A percentile compares a stretch with the other conserved stretches of the same genome.
Conservation (phyloP, 2,797 vertebrate genomes). For the Phataginus tricuspis region DNA sequence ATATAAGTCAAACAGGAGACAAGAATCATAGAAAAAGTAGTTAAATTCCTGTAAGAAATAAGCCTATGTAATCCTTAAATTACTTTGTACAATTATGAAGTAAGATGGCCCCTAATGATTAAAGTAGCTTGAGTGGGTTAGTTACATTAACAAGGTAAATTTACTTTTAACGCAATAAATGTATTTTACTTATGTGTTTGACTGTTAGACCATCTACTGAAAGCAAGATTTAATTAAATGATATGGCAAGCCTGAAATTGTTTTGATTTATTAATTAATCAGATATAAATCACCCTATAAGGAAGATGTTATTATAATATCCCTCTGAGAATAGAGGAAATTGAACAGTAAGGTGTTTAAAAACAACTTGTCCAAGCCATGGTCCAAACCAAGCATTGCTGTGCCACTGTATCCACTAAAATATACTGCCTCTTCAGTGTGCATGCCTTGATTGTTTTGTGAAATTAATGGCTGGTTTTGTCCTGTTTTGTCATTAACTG, state of each 20-base stretch:
- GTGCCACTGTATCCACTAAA: not conserved
- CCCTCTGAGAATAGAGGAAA: not conserved
- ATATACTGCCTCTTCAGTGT: not conserved
- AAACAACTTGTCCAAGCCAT: not conserved
- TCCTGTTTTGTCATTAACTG: not conserved
- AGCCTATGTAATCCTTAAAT: not conserved
- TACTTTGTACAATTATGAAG: not conserved
- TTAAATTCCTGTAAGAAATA: not conserved
- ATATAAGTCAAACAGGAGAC: not conserved
- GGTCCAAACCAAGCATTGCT: not conserved
- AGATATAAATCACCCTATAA: not conserved
- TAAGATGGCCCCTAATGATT: not conserved
- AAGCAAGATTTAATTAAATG: constrained; percentile 33
- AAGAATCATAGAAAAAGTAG: not conserved
- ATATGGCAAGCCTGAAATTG: not conserved
- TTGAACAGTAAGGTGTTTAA: not conserved
- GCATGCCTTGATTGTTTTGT: not conserved
- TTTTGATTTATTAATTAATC: constrained; percentile 1
- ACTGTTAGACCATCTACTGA: not conserved
- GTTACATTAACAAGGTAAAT: not conserved
- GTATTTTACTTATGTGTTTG: not conserved
- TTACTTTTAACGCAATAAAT: not conserved
- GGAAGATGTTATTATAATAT: not conserved
- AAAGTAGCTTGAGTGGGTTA: not conserved
- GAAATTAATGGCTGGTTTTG: not conserved